Conservation (phyloP, 2,888 invertebrate genomes). For the Pyrrhosoma nymphula region DNA sequence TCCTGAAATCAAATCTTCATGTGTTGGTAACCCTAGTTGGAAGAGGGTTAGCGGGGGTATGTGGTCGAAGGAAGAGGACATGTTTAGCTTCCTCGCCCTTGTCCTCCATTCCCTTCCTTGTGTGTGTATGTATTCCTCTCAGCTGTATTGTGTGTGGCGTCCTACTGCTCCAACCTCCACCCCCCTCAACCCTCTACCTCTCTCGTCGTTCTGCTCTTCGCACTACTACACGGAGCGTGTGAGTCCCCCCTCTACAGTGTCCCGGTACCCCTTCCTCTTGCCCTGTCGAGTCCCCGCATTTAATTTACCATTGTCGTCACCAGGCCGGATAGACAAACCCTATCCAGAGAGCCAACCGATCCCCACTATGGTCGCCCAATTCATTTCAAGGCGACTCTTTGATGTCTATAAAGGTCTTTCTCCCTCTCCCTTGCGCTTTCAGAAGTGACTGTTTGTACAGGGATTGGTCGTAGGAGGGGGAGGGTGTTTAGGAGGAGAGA, state of each 20-base stretch:
- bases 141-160: no score
- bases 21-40: background rate
- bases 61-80: background rate
- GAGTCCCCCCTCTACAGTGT: background rate
- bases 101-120: no score
- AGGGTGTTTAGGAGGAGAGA: background rate
- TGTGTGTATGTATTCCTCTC: no score
- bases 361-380: background rate
- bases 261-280: background rate
- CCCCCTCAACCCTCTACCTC: background rate
- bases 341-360: background rate
- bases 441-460: conserved; percentile 1
- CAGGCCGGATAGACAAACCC: conserved; percentile 29
- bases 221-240: background rate
- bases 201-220: background rate
- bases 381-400: conserved; percentile 8
- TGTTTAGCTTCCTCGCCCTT: background rate
- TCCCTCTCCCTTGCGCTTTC: background rate
- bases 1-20: no score
- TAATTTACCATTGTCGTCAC: conserved; percentile 57
- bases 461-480: background rate
- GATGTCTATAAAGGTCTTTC: conserved; percentile 21
- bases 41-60: background rate
- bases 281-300: background rate
- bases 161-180: no score